Evolutionary conservation across 2,888 invertebrate species (phyloP).

Genomic region (Hesperia comma): DNA sequence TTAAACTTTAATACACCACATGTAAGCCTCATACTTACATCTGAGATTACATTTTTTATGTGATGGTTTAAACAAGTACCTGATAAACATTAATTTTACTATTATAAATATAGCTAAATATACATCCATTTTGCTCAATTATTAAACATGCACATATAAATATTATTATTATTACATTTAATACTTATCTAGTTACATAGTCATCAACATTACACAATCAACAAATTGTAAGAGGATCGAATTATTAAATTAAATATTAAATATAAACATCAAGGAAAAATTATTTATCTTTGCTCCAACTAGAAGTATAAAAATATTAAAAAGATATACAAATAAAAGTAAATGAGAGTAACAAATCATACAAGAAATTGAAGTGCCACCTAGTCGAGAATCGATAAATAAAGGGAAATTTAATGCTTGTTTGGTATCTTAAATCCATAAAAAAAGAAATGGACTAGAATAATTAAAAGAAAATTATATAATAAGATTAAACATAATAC

Average conservation of each 20-base stretch:
- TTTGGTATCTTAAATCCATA: too few species aligned
- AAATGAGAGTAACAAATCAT: too few species aligned
- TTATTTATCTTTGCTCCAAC: too few species aligned
- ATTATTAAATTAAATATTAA: not conserved
- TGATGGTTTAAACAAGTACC: not conserved
- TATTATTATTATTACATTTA: not conserved
- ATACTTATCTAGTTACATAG: not conserved
- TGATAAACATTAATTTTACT: not conserved
- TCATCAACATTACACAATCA: not conserved
- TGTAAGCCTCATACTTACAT: conserved; percentile 10
- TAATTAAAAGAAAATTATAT: too few species aligned
- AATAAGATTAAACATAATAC: too few species aligned
- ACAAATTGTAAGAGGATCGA: not conserved
- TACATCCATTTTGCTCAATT: not conserved
- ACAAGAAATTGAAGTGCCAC: too few species aligned
- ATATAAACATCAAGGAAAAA: not conserved
- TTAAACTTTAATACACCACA: not conserved
- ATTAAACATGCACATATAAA: not conserved
- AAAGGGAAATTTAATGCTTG: too few species aligned
- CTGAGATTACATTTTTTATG: conserved; percentile 10
- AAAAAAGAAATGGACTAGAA: too few species aligned
- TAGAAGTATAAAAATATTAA: too few species aligned
- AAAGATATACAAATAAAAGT: too few species aligned
- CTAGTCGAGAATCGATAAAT: too few species aligned
- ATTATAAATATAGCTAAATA: not conserved